phyloP scores from a whole-genome alignment of 2,888 invertebrate genomes.

The Galeopsomyia nigrocyanea region DNA sequence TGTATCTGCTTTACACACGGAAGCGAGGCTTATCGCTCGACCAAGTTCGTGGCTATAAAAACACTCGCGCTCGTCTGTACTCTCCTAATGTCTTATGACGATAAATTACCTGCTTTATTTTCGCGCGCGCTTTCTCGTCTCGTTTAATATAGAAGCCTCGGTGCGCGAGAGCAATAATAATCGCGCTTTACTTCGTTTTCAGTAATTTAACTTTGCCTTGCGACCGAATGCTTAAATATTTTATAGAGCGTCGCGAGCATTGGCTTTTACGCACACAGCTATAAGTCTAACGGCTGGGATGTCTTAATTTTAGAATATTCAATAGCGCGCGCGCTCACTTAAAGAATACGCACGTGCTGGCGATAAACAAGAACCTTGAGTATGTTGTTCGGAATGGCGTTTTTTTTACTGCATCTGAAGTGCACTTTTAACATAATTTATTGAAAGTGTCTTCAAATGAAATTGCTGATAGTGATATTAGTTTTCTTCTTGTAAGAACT shows the following conservation, averaged over 20 bases:
- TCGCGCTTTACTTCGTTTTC: conserved; percentile 34
- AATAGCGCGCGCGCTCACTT: conserved; percentile 13
- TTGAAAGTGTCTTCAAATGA: too few species aligned
- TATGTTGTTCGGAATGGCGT: too few species aligned
- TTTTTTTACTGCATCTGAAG: too few species aligned
- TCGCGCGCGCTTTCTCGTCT: neutral
- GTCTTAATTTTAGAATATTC: conserved; percentile 29
- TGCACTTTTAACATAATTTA: too few species aligned
- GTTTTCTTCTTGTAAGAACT: too few species aligned
- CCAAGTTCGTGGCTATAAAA: conserved; percentile 39
- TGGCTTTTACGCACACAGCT: conserved; percentile 1
- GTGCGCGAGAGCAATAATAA: conserved; percentile 12
- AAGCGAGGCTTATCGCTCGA: conserved; percentile 23
- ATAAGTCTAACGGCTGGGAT: neutral
- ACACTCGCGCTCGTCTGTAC: neutral
- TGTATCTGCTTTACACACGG: conserved; percentile 1
- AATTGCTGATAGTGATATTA: too few species aligned
- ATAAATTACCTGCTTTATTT: conserved; percentile 39
- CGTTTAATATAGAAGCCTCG: neutral
- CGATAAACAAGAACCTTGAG: too few species aligned
- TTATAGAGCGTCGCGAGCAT: conserved; percentile 12
- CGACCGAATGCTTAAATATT: conserved; percentile 17
- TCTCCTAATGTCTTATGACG: conserved; percentile 34
- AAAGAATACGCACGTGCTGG: neutral
- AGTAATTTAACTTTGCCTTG: conserved; percentile 34